These are phyloP conservation scores for Panthera uncia DNA, from an alignment of 2,113 vertebrate genomes.

Conservation along the genomic window DNA sequence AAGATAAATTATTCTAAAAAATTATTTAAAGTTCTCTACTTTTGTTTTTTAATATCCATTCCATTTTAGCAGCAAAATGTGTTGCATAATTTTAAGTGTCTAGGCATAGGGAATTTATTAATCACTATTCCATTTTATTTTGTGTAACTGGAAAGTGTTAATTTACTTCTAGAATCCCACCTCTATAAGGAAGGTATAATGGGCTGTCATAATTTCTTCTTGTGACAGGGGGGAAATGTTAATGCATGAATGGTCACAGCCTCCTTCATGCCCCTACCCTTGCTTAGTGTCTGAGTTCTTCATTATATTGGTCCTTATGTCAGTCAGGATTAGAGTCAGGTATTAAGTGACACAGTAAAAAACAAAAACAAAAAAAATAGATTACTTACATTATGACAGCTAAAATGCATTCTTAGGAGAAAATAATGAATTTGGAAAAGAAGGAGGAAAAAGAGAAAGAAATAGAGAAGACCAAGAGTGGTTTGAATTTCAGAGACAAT, in stretches of 20 bases:
- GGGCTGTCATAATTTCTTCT: background rate
- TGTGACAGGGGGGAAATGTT: background rate
- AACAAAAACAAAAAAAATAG: background rate
- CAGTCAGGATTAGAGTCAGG: background rate
- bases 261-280: background rate
- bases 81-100: background rate
- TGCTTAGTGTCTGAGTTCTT: background rate
- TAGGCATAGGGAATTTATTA: background rate
- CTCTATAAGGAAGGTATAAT: background rate
- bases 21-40: background rate
- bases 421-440: background rate
- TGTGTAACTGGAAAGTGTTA: background rate
- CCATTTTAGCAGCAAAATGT: background rate
- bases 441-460: background rate
- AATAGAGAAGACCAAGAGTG: background rate
- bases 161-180: background rate
- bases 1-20: background rate
- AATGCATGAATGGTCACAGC: background rate
- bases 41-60: background rate
- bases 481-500: background rate
- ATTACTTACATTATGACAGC: background rate
- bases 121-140: background rate
- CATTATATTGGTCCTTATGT: background rate
- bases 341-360: background rate
- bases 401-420: background rate